These are phyloP conservation scores for Nasonia vitripennis DNA, from an alignment of 1,140 invertebrate genomes.

Conservation along the genomic window DNA sequence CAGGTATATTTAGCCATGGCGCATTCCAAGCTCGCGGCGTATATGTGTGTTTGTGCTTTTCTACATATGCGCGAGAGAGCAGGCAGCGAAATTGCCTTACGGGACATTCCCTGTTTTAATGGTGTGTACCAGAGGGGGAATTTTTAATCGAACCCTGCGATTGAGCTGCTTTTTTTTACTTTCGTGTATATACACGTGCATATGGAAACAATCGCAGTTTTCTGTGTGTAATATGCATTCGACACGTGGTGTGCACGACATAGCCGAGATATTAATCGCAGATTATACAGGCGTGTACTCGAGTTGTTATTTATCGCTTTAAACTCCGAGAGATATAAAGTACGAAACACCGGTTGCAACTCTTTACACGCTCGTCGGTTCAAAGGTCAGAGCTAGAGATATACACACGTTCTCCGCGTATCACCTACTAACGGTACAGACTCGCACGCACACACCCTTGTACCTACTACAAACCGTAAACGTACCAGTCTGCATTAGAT, in stretches of 20 bases:
- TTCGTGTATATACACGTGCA: background rate
- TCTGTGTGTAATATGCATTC: no score
- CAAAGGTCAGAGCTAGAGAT: background rate
- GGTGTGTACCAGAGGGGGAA: background rate
- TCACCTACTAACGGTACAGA: background rate
- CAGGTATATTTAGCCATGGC: slow-evolving; percentile 30
- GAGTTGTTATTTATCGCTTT: background rate
- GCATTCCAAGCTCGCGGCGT: slow-evolving; percentile 17
- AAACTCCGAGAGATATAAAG: background rate
- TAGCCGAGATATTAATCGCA: background rate
- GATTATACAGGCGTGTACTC: background rate
- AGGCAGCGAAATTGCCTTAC: background rate
- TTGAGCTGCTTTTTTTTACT: background rate
- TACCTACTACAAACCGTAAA: background rate
- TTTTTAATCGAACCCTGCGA: background rate
- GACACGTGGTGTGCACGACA: no score
- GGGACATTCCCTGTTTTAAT: background rate
- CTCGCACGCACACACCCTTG: background rate
- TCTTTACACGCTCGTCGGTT: background rate
- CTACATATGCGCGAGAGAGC: background rate
- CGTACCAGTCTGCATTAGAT: background rate
- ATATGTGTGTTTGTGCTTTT: background rate
- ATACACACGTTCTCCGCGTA: background rate
- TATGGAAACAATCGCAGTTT: no score
- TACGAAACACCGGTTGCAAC: background rate